Conservation (phyloP, 2,113 vertebrate genomes). For the Hymenochirus boettgeri region DNA sequence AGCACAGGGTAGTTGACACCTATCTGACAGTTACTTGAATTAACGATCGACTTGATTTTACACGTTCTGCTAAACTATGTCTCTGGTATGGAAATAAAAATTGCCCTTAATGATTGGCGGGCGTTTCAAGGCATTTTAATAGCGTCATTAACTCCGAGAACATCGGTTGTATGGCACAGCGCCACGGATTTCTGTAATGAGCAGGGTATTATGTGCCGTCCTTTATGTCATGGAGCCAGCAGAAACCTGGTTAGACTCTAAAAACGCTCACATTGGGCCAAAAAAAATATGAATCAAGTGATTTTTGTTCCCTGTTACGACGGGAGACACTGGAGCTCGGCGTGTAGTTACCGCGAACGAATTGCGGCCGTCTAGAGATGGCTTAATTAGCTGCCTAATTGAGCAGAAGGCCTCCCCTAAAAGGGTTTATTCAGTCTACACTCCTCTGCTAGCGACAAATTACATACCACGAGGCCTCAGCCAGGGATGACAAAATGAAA, state of each 20-base stretch:
- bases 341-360: too few relatives aligned
- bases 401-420: too few relatives aligned
- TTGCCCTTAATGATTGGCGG: constrained; percentile 26
- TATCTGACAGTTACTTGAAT: constrained; percentile 14
- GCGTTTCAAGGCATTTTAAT: constrained; percentile 26
- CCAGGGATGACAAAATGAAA: constrained; percentile 1
- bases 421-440: too few relatives aligned
- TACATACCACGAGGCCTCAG: not conserved
- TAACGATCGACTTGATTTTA: constrained; percentile 6
- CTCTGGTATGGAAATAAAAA: constrained; percentile 27
- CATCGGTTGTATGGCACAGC: constrained; percentile 18
- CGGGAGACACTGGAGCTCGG: too few relatives aligned
- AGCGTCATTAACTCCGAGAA: constrained; percentile 26
- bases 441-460: not conserved
- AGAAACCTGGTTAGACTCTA: too few relatives aligned
- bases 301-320: too few relatives aligned
- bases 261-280: too few relatives aligned
- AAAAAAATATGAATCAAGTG: too few relatives aligned
- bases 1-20: constrained; percentile 18
- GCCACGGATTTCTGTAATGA: not conserved
- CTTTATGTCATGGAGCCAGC: too few relatives aligned
- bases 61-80: not conserved
- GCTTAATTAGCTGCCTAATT: too few relatives aligned
- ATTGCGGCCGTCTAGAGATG: too few relatives aligned
- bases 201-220: not conserved